Evolutionary conservation across 2,113 vertebrate species (phyloP).

Genomic region (Nycticryphes semicollaris): DNA sequence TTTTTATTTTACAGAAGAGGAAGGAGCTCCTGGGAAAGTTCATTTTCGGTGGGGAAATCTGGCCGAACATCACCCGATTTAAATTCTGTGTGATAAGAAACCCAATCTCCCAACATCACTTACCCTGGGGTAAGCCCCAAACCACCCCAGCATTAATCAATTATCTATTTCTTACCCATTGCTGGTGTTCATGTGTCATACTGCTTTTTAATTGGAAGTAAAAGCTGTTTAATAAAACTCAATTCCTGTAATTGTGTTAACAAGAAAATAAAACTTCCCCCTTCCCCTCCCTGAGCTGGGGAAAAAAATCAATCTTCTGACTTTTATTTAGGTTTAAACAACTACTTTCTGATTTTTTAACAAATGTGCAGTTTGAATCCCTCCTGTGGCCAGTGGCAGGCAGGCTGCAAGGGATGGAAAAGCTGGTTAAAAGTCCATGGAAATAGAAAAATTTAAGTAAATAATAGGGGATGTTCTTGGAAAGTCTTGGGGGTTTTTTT

Average conservation of each 20-base stretch:
- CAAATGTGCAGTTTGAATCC: conserved; percentile 43
- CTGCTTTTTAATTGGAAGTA: not conserved
- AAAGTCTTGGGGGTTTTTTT: not conserved
- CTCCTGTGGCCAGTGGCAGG: conserved; percentile 48
- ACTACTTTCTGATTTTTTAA: not conserved
- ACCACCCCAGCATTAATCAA: not conserved
- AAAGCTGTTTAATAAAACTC: not conserved
- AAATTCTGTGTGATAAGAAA: not conserved
- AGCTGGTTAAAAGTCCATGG: not conserved
- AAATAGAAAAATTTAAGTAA: conserved; percentile 1
- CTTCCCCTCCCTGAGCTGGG: not conserved
- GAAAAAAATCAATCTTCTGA: not conserved
- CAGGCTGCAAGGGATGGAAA: not conserved
- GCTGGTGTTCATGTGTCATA: not conserved
- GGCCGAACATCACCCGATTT: not conserved
- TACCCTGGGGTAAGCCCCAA: rapidly evolving
- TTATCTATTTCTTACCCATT: not conserved
- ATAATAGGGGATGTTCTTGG: not conserved
- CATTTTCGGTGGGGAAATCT: not conserved
- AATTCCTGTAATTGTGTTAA: not conserved
- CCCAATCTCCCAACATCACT: rapidly evolving
- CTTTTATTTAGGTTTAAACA: not conserved
- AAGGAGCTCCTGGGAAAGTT: not conserved
- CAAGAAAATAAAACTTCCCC: not conserved
- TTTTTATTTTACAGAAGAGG: not conserved